phyloP scores from a whole-genome alignment of 2,113 vertebrate genomes.

The Gopherus flavomarginatus region DNA sequence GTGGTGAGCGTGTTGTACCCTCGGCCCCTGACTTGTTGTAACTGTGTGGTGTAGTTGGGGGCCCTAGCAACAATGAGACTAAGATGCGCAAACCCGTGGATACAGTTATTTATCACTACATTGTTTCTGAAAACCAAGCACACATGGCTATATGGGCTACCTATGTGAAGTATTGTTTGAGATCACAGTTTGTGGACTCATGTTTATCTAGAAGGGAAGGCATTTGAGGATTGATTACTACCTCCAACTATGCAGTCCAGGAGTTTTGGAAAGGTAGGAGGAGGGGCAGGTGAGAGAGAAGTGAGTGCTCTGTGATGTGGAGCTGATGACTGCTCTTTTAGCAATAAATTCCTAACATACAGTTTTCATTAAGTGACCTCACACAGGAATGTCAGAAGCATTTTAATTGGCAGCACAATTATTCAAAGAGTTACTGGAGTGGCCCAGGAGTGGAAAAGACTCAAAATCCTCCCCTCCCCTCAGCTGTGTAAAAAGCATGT shows the following conservation, averaged over 20 bases:
- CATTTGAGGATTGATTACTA: slow-evolving; percentile 18
- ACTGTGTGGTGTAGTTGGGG: not conserved
- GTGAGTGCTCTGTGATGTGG: not conserved
- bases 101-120: not conserved
- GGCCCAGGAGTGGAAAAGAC: not conserved
- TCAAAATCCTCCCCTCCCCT: not conserved
- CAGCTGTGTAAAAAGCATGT: not conserved
- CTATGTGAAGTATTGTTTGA: not conserved
- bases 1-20: not conserved
- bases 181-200: slow-evolving; percentile 1
- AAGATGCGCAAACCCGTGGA: not conserved
- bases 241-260: not conserved
- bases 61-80: not conserved
- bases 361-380: slow-evolving; percentile 11
- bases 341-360: not conserved
- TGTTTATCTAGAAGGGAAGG: not conserved
- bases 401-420: not conserved
- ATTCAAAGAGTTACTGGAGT: slow-evolving; percentile 28
- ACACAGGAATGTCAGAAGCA: slow-evolving; percentile 10
- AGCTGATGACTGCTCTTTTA: slow-evolving; percentile 27
- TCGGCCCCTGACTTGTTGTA: not conserved
- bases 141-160: not conserved
- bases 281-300: not conserved
- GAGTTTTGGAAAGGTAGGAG: not conserved
- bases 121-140: not conserved